Base-by-base conservation (phyloP, 2,888 invertebrate genomes). In the Drosophila parthenogenetica region DNA sequence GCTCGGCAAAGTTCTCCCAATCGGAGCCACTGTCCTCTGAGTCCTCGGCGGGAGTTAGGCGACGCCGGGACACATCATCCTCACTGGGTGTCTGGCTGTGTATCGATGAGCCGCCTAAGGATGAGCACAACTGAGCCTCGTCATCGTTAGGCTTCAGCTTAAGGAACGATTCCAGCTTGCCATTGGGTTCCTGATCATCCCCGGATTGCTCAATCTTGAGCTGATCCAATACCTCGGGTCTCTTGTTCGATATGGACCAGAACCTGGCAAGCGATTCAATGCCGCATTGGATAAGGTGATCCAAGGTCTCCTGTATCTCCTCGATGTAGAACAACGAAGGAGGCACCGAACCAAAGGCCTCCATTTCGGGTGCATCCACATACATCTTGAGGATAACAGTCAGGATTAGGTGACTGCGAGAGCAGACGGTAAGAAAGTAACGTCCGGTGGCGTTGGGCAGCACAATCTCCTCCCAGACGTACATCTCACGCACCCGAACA, bases 241-340 rank as follows among this genome's bases (percentile, higher is more conserved):
- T 94, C 0, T 95, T 94, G 89, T 95, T 96, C 0, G 95, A 94
- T 0, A 93, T 90, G 69, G 95, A 93, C 95, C 95, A 95, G 57
- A 91, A 91, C 42, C 94, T 94, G 10, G 96, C 94, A 54, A 96
- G 93, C 75, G 95, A 95, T 69, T 96, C 94, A 17, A 97, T 93
- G 3, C 96, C 96, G 13, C 96, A 94, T 75, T 96, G 95, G 81
- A 95, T 95, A 0, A 97, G 93, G 75, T 96, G 94, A 53, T 95
- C 95, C 3, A 98, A 91, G 2, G 97, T 97, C 71, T 97, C 96
- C 91, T 97, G 96, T 54, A 96, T 97, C 92, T 98, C 98, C 92
- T 98, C 97, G 0, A 98, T 96, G 85, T 97, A 97, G 92, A 97
- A 96, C 3, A 90, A 46, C 0, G 91, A 89, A 0, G 90, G 90